phyloP scores from a whole-genome alignment of 2,797 vertebrate genomes.

The Myotis vivesi region DNA sequence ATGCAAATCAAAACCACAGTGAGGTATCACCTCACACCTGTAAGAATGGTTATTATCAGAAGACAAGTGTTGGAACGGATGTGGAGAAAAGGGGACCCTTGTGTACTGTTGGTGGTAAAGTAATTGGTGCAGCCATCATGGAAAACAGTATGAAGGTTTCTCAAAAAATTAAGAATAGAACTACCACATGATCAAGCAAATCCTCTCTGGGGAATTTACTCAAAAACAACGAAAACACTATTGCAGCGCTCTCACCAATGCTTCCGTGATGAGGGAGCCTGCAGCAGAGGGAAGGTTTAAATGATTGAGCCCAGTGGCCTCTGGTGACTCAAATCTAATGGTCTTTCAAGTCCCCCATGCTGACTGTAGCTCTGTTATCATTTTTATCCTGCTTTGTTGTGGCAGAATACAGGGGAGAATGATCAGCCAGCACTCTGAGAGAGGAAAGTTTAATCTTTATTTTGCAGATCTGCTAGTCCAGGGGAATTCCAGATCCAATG shows the following conservation, averaged over 20 bases:
- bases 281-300: background rate
- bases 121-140: background rate
- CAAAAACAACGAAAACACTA: background rate
- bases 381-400: background rate
- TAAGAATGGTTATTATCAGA: background rate
- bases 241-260: background rate
- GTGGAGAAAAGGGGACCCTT: background rate
- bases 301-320: background rate
- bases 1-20: background rate
- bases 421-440: too few species aligned
- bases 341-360: background rate
- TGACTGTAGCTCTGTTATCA: background rate
- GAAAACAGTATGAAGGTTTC: background rate
- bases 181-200: background rate
- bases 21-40: background rate
- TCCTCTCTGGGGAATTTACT: background rate
- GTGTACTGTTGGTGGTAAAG: too few species aligned
- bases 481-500: too few species aligned
- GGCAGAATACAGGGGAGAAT: too few species aligned
- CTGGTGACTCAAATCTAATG: fast-evolving
- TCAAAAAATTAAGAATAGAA: background rate
- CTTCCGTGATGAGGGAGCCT: background rate
- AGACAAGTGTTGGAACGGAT: background rate
- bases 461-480: too few species aligned
- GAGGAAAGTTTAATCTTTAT: too few species aligned